A percentile compares a stretch with the other conserved stretches of the same genome.
phyloP scores from a whole-genome alignment of 2,113 vertebrate species.

The Chelonoidis abingdonii region DNA sequence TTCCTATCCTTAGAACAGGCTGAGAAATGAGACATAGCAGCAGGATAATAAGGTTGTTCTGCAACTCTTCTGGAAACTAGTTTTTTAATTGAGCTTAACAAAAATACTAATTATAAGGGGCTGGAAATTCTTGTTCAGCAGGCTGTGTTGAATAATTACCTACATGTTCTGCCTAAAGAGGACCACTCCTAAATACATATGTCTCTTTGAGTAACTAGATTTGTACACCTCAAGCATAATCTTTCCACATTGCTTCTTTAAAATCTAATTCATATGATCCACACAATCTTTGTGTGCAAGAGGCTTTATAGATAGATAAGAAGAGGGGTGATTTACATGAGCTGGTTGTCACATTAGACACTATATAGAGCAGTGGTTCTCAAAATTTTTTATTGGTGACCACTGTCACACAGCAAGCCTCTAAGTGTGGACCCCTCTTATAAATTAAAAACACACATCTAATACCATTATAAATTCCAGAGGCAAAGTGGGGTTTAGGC shows the following conservation, averaged over 20 bases:
- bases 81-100: neutral
- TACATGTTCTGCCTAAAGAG: slow-evolving; percentile 19
- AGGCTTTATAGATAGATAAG: neutral
- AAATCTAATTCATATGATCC: slow-evolving; percentile 19
- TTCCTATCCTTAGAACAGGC: neutral
- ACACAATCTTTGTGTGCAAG: neutral
- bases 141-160: neutral
- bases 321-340: slow-evolving; percentile 51
- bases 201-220: slow-evolving; percentile 17
- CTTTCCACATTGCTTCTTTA: neutral
- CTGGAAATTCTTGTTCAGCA: neutral
- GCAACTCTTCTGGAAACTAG: slow-evolving; percentile 15
- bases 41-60: neutral
- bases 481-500: too few species aligned
- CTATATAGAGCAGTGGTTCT: neutral
- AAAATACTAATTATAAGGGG: neutral
- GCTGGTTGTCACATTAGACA: slow-evolving; percentile 34
- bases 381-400: too few species aligned
- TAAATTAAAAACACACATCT: too few species aligned
- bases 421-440: too few species aligned
- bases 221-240: slow-evolving; percentile 25
- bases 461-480: too few species aligned
- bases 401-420: too few species aligned
- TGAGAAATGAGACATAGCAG: neutral
- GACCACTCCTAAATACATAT: neutral